Base-by-base conservation (phyloP, 2,797 vertebrate genomes). In the Triplophysa yarkandensis region DNA sequence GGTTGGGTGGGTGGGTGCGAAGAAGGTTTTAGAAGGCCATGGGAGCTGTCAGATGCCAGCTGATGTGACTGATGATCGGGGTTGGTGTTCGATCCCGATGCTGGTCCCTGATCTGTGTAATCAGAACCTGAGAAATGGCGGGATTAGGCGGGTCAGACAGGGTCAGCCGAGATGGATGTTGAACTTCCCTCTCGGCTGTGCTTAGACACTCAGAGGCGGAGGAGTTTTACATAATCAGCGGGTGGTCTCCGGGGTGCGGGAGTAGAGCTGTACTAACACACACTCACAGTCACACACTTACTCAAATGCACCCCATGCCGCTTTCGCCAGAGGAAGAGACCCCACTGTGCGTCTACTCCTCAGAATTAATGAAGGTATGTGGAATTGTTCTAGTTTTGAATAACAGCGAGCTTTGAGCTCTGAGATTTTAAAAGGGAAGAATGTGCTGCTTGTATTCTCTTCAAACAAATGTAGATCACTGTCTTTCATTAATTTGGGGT, bases 361-460 rank as follows among this genome's bases (percentile, higher is more conserved):
- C 80, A 83, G 83, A 87, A 90, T 90, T 89, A 89, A 90, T 91
- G 86, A 90, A 90, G 81, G 86, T 82, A 87, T 90, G 89, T 89
- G 85, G 13, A 83, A 76, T 90, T 91, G 88, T 88, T 89, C 85
- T 68, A 71, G 71, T 55, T 80, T 54, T 74, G 74, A 87, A 86
- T 88, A 81, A 83, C 82, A 82, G 87, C 85, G 79, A 77, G 48
- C 74, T 61, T 73, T 60, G 79, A 55, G 76, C 84, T 87, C 82
- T 13, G 54, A 85, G 82, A 86, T 83, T 81, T 75, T 77, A 85
- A 84, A 79, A 82, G 73, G 71, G 67, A 71, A 82, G 82, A 81
- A 84, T 88, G 87, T 83, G 71, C 79, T 86, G 84, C 65, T 62
- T 91, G 85, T 86, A 83, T 79, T 86, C 86, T 89, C 85, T 87